Percentiles rank a stretch among this genome's conserved stretches.
These are phyloP conservation scores for Scaptomyza graminum DNA, from an alignment of 1,140 invertebrate genomes.

Conservation along the genomic window DNA sequence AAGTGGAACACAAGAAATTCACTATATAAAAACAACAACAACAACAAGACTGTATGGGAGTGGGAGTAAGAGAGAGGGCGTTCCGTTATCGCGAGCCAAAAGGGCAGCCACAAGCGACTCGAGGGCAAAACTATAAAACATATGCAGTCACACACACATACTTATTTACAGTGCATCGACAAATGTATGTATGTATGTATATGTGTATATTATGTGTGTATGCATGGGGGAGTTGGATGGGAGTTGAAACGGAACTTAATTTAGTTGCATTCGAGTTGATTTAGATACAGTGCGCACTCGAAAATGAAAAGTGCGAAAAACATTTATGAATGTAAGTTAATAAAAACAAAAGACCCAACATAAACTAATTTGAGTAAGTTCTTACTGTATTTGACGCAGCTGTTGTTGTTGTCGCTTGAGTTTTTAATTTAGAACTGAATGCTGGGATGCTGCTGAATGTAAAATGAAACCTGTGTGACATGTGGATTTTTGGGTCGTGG, in stretches of 20 bases:
- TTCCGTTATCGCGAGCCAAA: constrained; percentile 27
- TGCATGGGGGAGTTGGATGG: no score
- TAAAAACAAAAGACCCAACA: no score
- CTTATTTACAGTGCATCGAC: neutral
- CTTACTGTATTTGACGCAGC: constrained; percentile 15
- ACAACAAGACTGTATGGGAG: constrained; percentile 5
- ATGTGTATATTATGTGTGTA: constrained; percentile 4
- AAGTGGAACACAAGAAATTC: constrained; percentile 45
- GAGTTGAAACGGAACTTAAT: neutral
- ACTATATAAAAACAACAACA: constrained; percentile 8
- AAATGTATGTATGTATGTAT: constrained; percentile 7
- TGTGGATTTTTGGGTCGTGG: constrained; percentile 26
- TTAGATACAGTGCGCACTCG: neutral
- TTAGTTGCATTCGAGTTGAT: constrained; percentile 1
- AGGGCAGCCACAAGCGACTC: constrained; percentile 37
- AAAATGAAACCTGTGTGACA: constrained; percentile 24
- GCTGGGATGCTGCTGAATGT: constrained; percentile 20
- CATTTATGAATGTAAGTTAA: no score
- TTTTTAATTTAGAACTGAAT: constrained; percentile 27
- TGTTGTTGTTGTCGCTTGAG: constrained; percentile 23
- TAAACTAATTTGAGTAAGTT: no score
- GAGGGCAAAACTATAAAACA: constrained; percentile 22
- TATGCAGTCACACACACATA: constrained; percentile 1
- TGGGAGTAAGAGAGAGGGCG: neutral
- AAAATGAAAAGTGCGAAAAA: neutral